Base-by-base conservation (phyloP, 2,888 invertebrate species). In the Agriopis leucophaearia region DNA sequence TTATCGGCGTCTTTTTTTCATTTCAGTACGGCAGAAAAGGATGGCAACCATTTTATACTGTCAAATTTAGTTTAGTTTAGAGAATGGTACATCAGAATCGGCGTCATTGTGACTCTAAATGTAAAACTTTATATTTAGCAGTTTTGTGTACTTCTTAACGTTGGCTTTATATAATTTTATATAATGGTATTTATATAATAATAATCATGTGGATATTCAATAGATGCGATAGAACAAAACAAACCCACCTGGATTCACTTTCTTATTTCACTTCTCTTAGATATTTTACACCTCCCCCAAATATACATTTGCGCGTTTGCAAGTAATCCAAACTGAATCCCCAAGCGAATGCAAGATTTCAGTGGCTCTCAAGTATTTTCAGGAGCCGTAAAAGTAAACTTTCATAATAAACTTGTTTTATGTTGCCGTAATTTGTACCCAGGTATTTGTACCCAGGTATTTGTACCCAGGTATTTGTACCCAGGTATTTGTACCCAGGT, bases 341-440 rank as follows among this genome's bases (percentile, higher is more conserved):
- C 65, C 72, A 8, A 61, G 62, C 63, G 59, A 59, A 51, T 66
- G 54, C 63, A 59, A 59, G 69, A 67, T 71, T 72, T 72, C 69
- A 72, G 69, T 56, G 69, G 67, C 69, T 67, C 67, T 72, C 70
- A 72, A 74, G 70, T 72, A 72, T 71, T 73, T 73, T 72, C 70
- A 69, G 65, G 64, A 62, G 69, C 56, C 70, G 64, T 74, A 72
- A 76, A 73, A 74, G 69, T 66, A 64, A 76, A 69, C 68, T 72
- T 69, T 67, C 58, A 68, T 71, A 71, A 75, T 74, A 66, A 73
- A 76, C 69, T 58, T 67, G 61, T 73, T 68, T 69, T 65, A 68
- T 61, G 60, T 60, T 56, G 15, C 54, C 38, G 64, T 63, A 55
- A 71, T 58, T 57, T 58, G 57, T 67, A 40, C 57, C 61, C 44